These are phyloP conservation scores for Lasioglossum morio DNA, from an alignment of 2,888 invertebrate species.

Conservation along the genomic window DNA sequence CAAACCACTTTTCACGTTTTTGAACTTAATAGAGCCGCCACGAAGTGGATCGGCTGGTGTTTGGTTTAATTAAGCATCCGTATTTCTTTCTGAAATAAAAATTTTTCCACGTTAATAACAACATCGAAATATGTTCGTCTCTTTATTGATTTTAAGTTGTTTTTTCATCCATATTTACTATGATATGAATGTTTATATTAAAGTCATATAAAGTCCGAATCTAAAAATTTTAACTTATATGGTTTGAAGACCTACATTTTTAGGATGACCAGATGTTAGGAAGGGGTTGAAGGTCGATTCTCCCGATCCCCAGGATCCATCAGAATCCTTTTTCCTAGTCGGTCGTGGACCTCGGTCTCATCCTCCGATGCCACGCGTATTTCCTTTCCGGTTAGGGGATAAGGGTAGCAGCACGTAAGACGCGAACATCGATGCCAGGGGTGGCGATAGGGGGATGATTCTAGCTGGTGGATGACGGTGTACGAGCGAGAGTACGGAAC, in stretches of 20 bases:
- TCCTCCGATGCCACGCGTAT: background rate
- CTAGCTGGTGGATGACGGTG: conserved; percentile 10
- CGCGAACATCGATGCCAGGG: conserved; percentile 39
- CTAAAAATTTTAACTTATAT: background rate
- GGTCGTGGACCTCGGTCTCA: conserved; percentile 1
- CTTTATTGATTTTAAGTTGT: no score
- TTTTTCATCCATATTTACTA: no score
- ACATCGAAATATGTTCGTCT: no score
- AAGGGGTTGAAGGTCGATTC: background rate
- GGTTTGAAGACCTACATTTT: background rate
- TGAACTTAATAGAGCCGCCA: background rate
- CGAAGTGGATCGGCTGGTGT: background rate
- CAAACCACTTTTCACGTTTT: conserved; percentile 1
- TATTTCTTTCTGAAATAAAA: background rate
- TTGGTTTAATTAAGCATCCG: background rate
- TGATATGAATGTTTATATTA: background rate
- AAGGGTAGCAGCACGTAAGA: conserved; percentile 43
- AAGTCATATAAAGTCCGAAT: background rate
- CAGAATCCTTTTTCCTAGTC: background rate
- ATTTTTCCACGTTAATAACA: no score
- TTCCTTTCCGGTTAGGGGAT: background rate
- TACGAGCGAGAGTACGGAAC: conserved; percentile 63
- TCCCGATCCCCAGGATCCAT: background rate
- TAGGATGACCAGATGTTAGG: background rate
- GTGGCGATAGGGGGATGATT: background rate